A percentile compares a stretch with the other conserved stretches of the same genome.
These are phyloP conservation scores for Peromyscus maniculatus DNA, from an alignment of 2,113 vertebrate species.

Conservation along the genomic window DNA sequence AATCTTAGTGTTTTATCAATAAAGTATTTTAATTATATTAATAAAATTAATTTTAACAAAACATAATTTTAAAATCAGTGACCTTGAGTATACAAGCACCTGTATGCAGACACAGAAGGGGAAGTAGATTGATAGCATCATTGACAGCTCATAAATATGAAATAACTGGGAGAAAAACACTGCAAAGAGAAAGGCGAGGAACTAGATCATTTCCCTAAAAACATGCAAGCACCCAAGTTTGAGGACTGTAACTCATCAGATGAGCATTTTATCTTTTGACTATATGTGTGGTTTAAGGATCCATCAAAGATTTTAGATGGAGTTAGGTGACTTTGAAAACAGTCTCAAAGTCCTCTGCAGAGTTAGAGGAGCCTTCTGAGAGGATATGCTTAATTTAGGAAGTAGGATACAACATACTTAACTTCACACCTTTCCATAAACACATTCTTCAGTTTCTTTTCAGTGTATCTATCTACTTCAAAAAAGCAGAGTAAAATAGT, in stretches of 20 bases:
- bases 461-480: neutral
- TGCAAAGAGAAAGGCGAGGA: neutral
- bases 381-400: neutral
- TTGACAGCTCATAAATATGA: neutral
- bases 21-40: neutral
- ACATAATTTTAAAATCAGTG: neutral
- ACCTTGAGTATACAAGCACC: no score
- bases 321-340: neutral
- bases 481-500: neutral
- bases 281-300: neutral
- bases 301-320: neutral
- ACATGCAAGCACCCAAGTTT: neutral
- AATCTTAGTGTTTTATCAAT: neutral
- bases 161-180: neutral
- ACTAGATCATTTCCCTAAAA: neutral
- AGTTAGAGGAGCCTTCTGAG: neutral
- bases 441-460: neutral
- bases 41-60: neutral
- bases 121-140: neutral
- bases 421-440: slow-evolving; percentile 15
- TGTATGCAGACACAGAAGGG: neutral
- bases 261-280: slow-evolving; percentile 14
- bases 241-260: neutral
- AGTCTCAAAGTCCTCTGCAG: neutral
- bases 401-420: neutral